Conservation (phyloP, 2,888 invertebrate genomes). For the Saturnia japonica region DNA sequence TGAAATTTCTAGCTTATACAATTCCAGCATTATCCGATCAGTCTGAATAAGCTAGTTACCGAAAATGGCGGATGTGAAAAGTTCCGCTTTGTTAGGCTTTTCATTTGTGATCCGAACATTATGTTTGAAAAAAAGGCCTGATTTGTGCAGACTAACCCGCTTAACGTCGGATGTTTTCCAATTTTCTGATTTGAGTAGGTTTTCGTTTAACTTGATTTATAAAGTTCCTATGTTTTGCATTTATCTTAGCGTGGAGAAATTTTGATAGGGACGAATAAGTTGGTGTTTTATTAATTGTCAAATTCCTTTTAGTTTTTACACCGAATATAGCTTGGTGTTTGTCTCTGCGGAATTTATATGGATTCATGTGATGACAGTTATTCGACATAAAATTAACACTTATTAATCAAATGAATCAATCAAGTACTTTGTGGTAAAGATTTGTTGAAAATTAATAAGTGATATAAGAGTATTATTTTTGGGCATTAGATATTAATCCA, state of each 20-base stretch:
- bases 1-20: conserved; percentile 10
- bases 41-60: conserved; percentile 16
- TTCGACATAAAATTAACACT: no score
- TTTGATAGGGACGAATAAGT: not conserved
- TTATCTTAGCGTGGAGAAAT: not conserved
- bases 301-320: not conserved
- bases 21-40: conserved; percentile 8
- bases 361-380: no score
- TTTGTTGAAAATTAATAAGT: no score
- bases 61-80: conserved; percentile 15
- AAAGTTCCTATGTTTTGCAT: not conserved
- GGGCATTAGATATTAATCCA: no score
- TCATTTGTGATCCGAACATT: conserved; percentile 14
- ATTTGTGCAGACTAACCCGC: conserved; percentile 11
- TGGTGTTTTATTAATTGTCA: not conserved
- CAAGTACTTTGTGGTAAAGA: no score
- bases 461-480: no score
- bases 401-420: no score
- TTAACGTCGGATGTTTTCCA: conserved; percentile 16
- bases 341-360: not conserved
- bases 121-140: conserved; percentile 10
- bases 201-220: not conserved
- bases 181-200: conserved; percentile 12
- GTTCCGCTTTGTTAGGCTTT: conserved; percentile 14
- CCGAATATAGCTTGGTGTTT: not conserved